Evolutionary conservation across 2,797 vertebrate genomes (phyloP).

Genomic region (Pantherophis vulpinus): DNA sequence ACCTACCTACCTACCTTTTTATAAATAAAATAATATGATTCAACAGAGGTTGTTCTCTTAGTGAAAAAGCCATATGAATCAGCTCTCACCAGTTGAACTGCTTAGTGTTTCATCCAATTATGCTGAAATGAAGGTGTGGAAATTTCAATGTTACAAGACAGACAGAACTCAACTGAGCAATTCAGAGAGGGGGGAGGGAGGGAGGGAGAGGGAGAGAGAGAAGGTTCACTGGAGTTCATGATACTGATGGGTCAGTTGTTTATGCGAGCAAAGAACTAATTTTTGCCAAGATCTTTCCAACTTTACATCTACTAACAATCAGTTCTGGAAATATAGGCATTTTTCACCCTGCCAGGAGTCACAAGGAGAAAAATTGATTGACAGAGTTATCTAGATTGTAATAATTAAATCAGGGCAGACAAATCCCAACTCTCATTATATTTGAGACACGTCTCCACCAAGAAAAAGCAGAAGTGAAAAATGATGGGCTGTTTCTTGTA

Average conservation of each 20-base stretch:
- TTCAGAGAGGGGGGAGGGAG: neutral
- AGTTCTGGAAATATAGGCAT: constrained; percentile 69
- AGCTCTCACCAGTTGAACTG: constrained; percentile 51
- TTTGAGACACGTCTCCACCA: constrained; percentile 68
- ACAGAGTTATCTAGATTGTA: constrained; percentile 73
- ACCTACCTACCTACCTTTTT: neutral
- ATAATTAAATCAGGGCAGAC: constrained; percentile 74
- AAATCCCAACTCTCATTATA: constrained; percentile 73
- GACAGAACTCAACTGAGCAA: constrained; percentile 47
- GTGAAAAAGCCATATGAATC: constrained; percentile 42
- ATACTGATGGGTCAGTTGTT: constrained; percentile 67
- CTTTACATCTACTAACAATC: constrained; percentile 69
- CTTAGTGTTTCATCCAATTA: constrained; percentile 60
- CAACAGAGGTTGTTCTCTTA: constrained; percentile 41
- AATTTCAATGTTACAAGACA: constrained; percentile 56
- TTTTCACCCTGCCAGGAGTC: constrained; percentile 69
- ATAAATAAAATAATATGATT: constrained; percentile 45
- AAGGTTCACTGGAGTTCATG: constrained; percentile 50
- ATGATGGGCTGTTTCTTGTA: constrained; percentile 50
- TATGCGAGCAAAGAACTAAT: constrained; percentile 65
- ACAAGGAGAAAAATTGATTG: constrained; percentile 70
- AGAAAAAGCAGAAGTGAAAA: constrained; percentile 57
- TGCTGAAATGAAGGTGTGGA: constrained; percentile 52
- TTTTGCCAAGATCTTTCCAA: constrained; percentile 67
- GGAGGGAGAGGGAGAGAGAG: constrained; percentile 22